Percentiles rank a stretch among this genome's conserved stretches.
Evolutionary conservation across 92 coral and sea anemone species (phyloP).

Genomic region (Siderastrea siderea): DNA sequence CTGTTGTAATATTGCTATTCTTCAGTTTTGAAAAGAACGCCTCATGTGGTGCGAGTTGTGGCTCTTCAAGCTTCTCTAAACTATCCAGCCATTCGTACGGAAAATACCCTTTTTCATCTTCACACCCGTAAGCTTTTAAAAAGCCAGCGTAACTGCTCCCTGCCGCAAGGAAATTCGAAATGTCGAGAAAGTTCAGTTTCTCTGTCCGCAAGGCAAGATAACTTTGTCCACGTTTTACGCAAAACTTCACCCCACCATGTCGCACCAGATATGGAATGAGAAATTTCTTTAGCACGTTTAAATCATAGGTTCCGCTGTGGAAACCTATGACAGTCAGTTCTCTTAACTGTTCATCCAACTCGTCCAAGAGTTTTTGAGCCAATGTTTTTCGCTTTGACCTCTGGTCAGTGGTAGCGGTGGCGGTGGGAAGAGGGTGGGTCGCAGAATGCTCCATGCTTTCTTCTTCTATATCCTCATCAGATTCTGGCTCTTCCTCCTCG

Average conservation of each 20-base stretch:
- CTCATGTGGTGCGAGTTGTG: no score
- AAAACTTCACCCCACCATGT: background rate
- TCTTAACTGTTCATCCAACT: background rate
- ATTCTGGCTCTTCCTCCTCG: no score
- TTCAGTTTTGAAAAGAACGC: no score
- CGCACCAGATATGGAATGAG: background rate
- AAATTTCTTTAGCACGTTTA: background rate
- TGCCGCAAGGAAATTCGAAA: no score
- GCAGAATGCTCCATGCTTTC: no score
- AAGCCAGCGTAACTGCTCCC: no score
- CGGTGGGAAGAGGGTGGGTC: background rate
- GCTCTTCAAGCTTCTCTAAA: conserved; percentile 23
- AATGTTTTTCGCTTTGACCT: background rate
- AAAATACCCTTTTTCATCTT: no score
- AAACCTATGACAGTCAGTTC: conserved; percentile 14
- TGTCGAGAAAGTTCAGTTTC: conserved; percentile 20
- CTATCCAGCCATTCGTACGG: conserved; percentile 19
- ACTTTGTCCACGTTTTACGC: no score
- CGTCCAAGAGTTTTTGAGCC: background rate
- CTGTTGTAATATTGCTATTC: no score
- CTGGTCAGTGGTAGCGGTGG: no score
- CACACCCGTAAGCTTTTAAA: conserved; percentile 34
- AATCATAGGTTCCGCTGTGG: conserved; percentile 7
- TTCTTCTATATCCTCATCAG: no score
- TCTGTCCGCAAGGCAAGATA: background rate